Evolutionary conservation across 2,797 vertebrate genomes (phyloP), one percentile per base, ranked within the genome.

Genomic region (Corythornis leucogaster): DNA sequence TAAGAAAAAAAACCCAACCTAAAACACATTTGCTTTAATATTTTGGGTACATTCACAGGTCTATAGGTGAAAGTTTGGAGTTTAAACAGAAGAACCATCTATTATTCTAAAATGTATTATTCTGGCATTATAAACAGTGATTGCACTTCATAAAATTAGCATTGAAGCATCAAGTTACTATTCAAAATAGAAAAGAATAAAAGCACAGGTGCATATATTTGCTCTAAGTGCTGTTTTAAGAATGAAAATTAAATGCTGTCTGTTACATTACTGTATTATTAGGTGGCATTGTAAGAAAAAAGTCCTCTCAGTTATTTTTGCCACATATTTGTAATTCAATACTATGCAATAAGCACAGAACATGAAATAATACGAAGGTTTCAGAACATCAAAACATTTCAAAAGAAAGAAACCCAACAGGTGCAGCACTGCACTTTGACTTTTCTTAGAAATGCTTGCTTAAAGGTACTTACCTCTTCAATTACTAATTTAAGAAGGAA

Each of bases 381-480:
- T 33, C 35, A 59, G 46, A 87, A 42, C 59, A 71, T 15, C 4
- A 11, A 62, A 83, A 50, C 0, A 1, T 31, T 68, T 82, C 30
- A 66, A 48, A 91, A 83, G 20, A 38, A 51, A 30, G 20, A 55
- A 30, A 51, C 54, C 35, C 1, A 91, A 38, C 89, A 92, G 89
- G 59, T 95, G 90, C 88, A 90, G 66, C 31, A 4, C 14, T 67
- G 69, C 82, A 57, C 79, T 93, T 62, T 4, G 42, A 50, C 75
- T 92, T 90, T 69, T 80, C 38, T 83, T 81, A 91, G n/a, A 87
- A 85, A 89, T 24, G 9, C 51, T 87, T 74, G 13, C 57, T 92
- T 87, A 92, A 90, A 94, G 51, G 81, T 83, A 94, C 88, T 94
- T 90, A 94, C 90, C 90, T 93, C 58, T 80, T 89, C 80, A 82